These are phyloP conservation scores for Brachionus angularis DNA, from an alignment of 1,140 invertebrate genomes.

Conservation along the genomic window DNA sequence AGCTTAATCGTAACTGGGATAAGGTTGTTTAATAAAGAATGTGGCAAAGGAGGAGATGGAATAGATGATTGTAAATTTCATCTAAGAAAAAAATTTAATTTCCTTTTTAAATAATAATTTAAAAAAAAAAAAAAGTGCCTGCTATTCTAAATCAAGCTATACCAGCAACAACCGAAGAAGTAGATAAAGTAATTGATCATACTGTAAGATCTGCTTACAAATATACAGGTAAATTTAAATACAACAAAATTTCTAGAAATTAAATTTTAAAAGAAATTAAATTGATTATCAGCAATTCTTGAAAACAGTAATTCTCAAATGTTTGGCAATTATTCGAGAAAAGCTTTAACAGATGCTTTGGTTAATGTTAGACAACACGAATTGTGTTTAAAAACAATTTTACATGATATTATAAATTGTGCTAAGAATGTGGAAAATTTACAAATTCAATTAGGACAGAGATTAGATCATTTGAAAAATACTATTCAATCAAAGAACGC, in stretches of 20 bases:
- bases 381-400: conserved; percentile 54
- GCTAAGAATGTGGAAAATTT: conserved; percentile 56
- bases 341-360: conserved; percentile 47
- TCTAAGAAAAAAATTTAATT: conserved; percentile 16
- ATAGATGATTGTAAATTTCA: conserved; percentile 57
- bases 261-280: background rate
- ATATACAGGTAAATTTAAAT: conserved; percentile 51
- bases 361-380: conserved; percentile 56
- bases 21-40: conserved; percentile 59
- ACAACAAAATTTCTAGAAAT: background rate
- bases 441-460: conserved; percentile 52
- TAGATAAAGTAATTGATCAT: conserved; percentile 54
- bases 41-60: conserved; percentile 59
- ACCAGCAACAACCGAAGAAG: conserved; percentile 57
- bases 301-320: conserved; percentile 20
- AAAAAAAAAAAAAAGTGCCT: conserved; percentile 51
- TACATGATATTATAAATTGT: conserved; percentile 58
- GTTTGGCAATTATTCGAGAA: background rate
- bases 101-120: conserved; percentile 3
- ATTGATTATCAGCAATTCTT: conserved; percentile 21
- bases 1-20: conserved; percentile 59
- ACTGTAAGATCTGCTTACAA: conserved; percentile 51
- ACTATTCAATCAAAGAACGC: conserved; percentile 58
- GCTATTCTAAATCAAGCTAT: conserved; percentile 59
- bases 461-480: conserved; percentile 56